These are phyloP conservation scores for Drosophila flavopinicola DNA, from an alignment of 2,888 invertebrate species.

Conservation along the genomic window DNA sequence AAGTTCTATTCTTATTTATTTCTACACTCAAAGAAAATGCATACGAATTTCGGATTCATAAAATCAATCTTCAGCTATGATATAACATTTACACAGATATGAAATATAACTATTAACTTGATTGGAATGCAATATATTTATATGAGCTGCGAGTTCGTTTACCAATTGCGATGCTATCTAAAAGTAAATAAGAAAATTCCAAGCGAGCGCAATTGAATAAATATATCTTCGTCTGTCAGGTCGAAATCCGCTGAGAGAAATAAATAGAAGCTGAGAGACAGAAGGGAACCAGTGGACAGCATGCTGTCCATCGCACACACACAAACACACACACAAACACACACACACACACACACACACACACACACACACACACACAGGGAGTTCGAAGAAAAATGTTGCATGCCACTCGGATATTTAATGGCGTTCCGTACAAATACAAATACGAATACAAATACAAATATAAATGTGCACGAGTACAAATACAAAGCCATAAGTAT, in stretches of 20 bases:
- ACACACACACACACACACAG: too few relatives aligned
- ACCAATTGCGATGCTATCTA: slow-evolving; percentile 7
- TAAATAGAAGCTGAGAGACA: slow-evolving; percentile 32
- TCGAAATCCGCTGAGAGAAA: slow-evolving; percentile 36
- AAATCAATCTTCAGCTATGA: too few relatives aligned
- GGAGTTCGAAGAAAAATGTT: slow-evolving; percentile 64
- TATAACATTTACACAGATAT: neutral
- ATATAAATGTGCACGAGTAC: slow-evolving; percentile 29
- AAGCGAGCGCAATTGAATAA: slow-evolving; percentile 42
- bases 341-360: too few relatives aligned
- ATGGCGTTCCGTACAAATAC: slow-evolving; percentile 68
- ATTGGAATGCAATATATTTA: neutral
- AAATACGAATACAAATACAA: slow-evolving; percentile 38
- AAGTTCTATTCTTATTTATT: too few relatives aligned
- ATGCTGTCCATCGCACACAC: slow-evolving; percentile 41
- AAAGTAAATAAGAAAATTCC: slow-evolving; percentile 52
- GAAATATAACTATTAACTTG: neutral
- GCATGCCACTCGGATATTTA: slow-evolving; percentile 77
- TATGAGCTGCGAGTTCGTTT: neutral
- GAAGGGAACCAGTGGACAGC: slow-evolving; percentile 32
- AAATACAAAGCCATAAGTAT: slow-evolving; percentile 61
- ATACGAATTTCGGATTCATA: too few relatives aligned
- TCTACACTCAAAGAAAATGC: too few relatives aligned
- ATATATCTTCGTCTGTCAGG: slow-evolving; percentile 46
- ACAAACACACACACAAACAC: too few relatives aligned